phyloP scores from a whole-genome alignment of 2,797 vertebrate genomes.

The Remorina albescens region DNA sequence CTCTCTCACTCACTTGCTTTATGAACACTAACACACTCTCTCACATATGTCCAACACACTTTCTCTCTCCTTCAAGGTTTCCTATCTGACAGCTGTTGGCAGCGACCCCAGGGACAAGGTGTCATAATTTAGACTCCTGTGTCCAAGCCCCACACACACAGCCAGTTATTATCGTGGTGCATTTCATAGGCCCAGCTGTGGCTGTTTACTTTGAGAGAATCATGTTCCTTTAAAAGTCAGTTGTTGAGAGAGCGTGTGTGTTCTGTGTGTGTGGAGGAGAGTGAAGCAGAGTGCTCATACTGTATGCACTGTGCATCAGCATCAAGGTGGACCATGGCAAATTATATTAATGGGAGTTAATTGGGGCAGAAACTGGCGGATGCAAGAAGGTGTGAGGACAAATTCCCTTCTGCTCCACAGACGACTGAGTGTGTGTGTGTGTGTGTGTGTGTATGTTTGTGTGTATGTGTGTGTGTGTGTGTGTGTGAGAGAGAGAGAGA shows the following conservation, averaged over 20 bases:
- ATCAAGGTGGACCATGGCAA: slow-evolving; percentile 55
- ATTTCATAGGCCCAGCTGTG: slow-evolving; percentile 44
- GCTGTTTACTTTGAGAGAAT: slow-evolving; percentile 24
- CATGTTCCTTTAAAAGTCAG: slow-evolving; percentile 25
- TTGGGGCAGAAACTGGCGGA: slow-evolving; percentile 72
- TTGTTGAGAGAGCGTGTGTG: slow-evolving; percentile 7
- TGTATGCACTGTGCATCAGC: slow-evolving; percentile 20
- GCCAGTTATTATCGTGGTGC: slow-evolving; percentile 25
- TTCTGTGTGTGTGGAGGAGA: slow-evolving; percentile 26
- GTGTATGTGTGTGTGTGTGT: no score
- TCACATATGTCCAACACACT: slow-evolving; percentile 6
- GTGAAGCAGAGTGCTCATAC: slow-evolving; percentile 16
- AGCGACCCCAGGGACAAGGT: slow-evolving; percentile 32
- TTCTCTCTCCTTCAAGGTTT: slow-evolving; percentile 22
- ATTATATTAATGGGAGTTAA: slow-evolving; percentile 70
- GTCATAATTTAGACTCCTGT: slow-evolving; percentile 42
- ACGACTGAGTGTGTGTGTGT: background rate
- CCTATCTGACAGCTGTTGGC: slow-evolving; percentile 62
- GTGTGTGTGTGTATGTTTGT: background rate
- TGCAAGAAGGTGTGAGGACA: slow-evolving; percentile 49
- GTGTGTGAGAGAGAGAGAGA: no score
- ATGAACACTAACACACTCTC: background rate
- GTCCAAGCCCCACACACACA: slow-evolving; percentile 24
- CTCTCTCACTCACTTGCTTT: slow-evolving; percentile 15
- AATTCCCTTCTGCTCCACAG: slow-evolving; percentile 31